Conservation (phyloP, 30 jellyfish, hydroid and myxozoan species). For the Clytia hemisphaerica region DNA sequence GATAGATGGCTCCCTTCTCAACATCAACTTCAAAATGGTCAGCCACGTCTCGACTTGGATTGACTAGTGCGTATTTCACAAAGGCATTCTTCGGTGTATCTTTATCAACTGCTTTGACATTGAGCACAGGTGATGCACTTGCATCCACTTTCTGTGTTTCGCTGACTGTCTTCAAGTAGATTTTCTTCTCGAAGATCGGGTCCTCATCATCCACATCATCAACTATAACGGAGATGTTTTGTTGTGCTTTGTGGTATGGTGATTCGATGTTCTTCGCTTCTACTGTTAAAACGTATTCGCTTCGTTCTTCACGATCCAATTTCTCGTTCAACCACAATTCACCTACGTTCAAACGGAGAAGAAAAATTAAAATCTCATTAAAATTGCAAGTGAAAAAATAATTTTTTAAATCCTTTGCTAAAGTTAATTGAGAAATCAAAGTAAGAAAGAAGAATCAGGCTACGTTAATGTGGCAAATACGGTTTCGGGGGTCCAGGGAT, state of each 20-base stretch:
- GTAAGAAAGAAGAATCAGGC: not conserved
- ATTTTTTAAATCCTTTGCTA: too few species aligned
- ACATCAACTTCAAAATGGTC: constrained; percentile 57
- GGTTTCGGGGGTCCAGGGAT: too few species aligned
- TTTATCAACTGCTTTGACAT: constrained; percentile 57
- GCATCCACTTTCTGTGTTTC: constrained; percentile 53
- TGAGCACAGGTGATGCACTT: constrained; percentile 51
- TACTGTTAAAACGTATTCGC: constrained; percentile 43
- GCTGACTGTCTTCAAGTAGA: constrained; percentile 37
- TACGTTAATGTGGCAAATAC: too few species aligned
- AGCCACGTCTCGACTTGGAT: constrained; percentile 15
- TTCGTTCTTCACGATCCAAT: constrained; percentile 64
- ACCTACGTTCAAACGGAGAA: too few species aligned
- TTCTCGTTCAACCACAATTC: constrained; percentile 26
- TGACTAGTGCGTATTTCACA: constrained; percentile 43
- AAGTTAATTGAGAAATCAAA: too few species aligned
- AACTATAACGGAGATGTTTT: constrained; percentile 61
- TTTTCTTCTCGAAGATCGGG: constrained; percentile 50
- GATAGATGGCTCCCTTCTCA: constrained; percentile 45
- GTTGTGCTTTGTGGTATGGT: constrained; percentile 58
- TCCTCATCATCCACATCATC: constrained; percentile 72
- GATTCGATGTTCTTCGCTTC: constrained; percentile 63
- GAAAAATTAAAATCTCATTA: too few species aligned
- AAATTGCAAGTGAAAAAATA: too few species aligned
- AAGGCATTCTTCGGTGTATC: constrained; percentile 74